Evolutionary conservation across 2,888 invertebrate genomes (phyloP), one percentile per base, ranked within the genome.

Genomic region (Euzophera pinguis): DNA sequence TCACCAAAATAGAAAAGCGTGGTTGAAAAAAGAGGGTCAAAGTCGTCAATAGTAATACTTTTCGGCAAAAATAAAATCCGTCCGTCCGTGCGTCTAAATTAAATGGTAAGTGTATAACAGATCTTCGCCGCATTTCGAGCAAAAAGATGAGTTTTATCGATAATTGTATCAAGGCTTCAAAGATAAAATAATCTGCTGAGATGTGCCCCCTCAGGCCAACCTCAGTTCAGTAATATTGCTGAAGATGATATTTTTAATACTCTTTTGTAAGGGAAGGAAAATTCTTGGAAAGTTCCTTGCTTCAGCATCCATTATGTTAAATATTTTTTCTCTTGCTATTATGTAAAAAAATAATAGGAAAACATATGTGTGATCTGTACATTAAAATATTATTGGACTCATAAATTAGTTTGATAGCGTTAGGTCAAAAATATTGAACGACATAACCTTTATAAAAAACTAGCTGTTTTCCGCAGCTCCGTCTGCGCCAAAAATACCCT

Each of bases 161-260:
- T 39, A 39, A 39, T 39, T 39, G 39, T 39, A 39, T 39, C 39
- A 39, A 39, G 39, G 14, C 39, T 16, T 39, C 39, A 39, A 39
- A 39, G 39, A 39, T 10, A 39, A 39, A 39, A 39, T 39, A 39
- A 39, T 39, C 39, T 39, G 16, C 16, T 39, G 39, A 39, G 16
- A 14, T 16, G 39, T 16, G 39, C 39, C 38, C 22, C 38, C 39
- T 39, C 39, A 39, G 39, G 39, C 39, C 39, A 16, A 16, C 39
- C 14, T 16, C 39, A 12, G 39, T 39, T 39, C 1, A 38, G 38
- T 38, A 7, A 38, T 14, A 39, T 16, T 16, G 39, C 39, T 16
- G 39, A 39, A 39, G 14, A 14, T 16, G 37, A 38, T 38, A 10
- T 38, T 35, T 38, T 38, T 13, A 38, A 38, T 38, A 13, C 13